phyloP scores from a whole-genome alignment of 2,888 invertebrate species.

The Sinodicranocentrus sp. region DNA sequence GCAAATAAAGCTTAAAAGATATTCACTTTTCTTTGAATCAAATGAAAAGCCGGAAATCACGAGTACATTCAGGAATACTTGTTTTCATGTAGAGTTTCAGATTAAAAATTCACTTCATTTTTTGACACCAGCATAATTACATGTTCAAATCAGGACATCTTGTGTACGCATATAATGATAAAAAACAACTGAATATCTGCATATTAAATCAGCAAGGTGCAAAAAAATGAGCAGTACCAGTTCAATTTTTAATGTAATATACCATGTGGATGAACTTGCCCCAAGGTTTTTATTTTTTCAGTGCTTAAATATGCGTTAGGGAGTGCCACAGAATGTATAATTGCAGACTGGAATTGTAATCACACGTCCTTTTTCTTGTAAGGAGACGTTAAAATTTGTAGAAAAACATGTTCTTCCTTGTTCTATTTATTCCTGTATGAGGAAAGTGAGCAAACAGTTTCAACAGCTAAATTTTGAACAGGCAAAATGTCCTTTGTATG shows the following conservation, averaged over 20 bases:
- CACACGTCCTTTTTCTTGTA: neutral
- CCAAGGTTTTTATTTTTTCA: neutral
- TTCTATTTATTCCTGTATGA: too few species aligned
- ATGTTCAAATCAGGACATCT: neutral
- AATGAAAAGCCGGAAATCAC: conserved; percentile 15
- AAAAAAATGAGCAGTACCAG: neutral
- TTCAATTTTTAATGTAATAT: neutral
- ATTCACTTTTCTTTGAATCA: too few species aligned
- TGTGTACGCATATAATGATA: neutral
- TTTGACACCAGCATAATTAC: conserved; percentile 11
- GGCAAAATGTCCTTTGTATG: too few species aligned
- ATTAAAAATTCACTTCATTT: conserved; percentile 11
- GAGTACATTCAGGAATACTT: neutral
- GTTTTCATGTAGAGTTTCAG: conserved; percentile 2
- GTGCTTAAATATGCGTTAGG: neutral
- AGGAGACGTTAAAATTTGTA: neutral
- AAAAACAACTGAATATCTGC: neutral
- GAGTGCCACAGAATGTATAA: conserved; percentile 7
- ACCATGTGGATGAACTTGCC: neutral
- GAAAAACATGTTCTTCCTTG: neutral
- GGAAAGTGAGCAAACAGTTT: too few species aligned
- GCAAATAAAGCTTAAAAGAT: too few species aligned
- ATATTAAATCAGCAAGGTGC: conserved; percentile 9
- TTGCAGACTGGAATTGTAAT: neutral
- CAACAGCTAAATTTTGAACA: too few species aligned